Percentiles rank a stretch among this genome's conserved stretches.
These are phyloP conservation scores for Acromyrmex echinatior DNA, from an alignment of 1,140 invertebrate species.

Conservation along the genomic window DNA sequence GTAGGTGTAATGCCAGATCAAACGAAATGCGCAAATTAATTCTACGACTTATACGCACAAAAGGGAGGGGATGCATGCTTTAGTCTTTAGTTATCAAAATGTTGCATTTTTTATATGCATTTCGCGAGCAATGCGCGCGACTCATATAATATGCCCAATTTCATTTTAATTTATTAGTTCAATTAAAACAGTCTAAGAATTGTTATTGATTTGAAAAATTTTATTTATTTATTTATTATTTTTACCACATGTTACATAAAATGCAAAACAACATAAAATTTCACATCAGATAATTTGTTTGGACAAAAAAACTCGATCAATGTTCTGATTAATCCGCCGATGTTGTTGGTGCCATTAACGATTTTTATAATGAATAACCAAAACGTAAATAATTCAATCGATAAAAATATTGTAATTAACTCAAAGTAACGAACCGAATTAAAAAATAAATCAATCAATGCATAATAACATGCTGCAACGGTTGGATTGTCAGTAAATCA, in stretches of 20 bases:
- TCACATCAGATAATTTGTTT: background rate
- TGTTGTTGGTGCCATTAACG: background rate
- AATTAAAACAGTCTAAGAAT: background rate
- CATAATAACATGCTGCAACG: constrained; percentile 31
- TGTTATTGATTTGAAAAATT: constrained; percentile 10
- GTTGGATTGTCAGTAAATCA: constrained; percentile 55
- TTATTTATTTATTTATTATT: background rate
- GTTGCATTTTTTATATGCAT: background rate
- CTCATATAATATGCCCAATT: no score
- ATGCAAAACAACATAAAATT: background rate
- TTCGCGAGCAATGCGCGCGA: no score
- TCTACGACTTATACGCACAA: background rate
- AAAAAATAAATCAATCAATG: constrained; percentile 53
- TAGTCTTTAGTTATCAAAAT: constrained; percentile 1
- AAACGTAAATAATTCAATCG: constrained; percentile 2
- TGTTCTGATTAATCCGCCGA: background rate
- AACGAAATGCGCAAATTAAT: background rate
- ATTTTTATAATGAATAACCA: constrained; percentile 22
- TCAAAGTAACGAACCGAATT: background rate
- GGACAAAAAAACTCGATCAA: background rate
- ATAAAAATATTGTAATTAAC: constrained; percentile 17
- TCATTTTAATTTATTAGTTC: no score
- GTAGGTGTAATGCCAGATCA: background rate
- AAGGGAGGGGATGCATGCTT: background rate
- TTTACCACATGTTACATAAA: background rate